phyloP scores from a whole-genome alignment of 2,113 vertebrate genomes.

The Pseudopodoces humilis region DNA sequence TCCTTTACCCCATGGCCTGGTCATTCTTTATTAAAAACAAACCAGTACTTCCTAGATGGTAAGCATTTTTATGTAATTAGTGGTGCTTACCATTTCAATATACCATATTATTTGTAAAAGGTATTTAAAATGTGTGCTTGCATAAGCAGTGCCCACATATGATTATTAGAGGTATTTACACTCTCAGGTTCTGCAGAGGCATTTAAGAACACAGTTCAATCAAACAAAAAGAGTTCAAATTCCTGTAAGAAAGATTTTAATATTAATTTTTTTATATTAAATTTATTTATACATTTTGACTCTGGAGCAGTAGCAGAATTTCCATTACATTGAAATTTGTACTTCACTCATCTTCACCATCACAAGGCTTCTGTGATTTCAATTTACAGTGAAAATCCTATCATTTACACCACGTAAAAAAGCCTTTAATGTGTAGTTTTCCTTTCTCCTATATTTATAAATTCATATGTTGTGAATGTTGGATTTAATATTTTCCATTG shows the following conservation, averaged over 20 bases:
- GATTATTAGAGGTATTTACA: neutral
- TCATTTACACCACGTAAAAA: neutral
- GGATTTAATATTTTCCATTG: neutral
- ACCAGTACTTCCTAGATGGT: neutral
- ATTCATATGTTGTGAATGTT: neutral
- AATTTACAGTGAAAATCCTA: neutral
- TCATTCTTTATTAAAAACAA: slow-evolving; percentile 8
- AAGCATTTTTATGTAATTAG: neutral
- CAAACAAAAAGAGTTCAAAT: neutral
- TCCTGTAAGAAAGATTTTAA: neutral
- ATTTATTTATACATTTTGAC: neutral
- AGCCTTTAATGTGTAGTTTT: neutral
- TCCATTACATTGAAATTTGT: neutral
- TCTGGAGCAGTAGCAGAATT: neutral
- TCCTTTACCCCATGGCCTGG: neutral
- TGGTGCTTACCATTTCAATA: neutral
- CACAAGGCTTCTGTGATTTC: neutral
- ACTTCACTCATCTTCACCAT: neutral
- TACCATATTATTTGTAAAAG: slow-evolving; percentile 2
- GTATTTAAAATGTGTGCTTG: neutral
- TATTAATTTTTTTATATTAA: neutral
- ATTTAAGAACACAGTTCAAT: neutral
- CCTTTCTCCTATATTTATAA: neutral
- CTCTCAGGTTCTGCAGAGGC: neutral
- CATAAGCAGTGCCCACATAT: neutral